Conservation (phyloP, 1,140 invertebrate species). For the Sarcophaga bullata region DNA sequence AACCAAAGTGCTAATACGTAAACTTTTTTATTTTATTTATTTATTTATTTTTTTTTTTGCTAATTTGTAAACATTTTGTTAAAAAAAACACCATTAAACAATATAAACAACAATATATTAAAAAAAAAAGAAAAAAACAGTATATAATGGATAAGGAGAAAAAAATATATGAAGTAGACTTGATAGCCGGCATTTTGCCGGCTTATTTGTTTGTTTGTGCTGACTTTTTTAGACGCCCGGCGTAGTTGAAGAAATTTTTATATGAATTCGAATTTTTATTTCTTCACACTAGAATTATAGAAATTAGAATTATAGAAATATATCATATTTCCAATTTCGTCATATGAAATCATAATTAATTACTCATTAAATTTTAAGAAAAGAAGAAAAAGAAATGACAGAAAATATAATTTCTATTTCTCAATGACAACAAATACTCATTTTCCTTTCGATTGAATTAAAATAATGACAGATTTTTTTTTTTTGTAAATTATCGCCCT, state of each 20-base stretch:
- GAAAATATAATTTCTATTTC: too few species aligned
- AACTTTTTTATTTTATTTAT: too few species aligned
- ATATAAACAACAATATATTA: not conserved
- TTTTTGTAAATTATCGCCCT: too few species aligned
- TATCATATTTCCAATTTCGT: not conserved
- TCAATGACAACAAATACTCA: too few species aligned
- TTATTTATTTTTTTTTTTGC: not conserved
- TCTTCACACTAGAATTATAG: not conserved
- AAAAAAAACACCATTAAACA: not conserved
- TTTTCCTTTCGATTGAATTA: too few species aligned
- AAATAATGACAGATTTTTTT: not conserved
- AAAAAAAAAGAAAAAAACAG: not conserved
- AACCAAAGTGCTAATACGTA: not conserved
- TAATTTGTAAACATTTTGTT: slow-evolving; percentile 3
- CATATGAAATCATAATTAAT: too few species aligned
- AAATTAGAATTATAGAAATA: too few species aligned
- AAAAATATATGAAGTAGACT: slow-evolving; percentile 1
- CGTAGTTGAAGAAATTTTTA: not conserved
- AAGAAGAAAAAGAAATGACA: too few species aligned
- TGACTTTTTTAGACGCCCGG: too few species aligned
- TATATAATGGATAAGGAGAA: not conserved
- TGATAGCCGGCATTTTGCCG: not conserved
- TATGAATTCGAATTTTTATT: not conserved
- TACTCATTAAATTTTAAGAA: too few species aligned
- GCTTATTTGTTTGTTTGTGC: not conserved